A percentile compares a stretch with the other conserved stretches of the same genome.
Conservation (phyloP, 1,140 invertebrate genomes). For the Heliconius nattereri region DNA sequence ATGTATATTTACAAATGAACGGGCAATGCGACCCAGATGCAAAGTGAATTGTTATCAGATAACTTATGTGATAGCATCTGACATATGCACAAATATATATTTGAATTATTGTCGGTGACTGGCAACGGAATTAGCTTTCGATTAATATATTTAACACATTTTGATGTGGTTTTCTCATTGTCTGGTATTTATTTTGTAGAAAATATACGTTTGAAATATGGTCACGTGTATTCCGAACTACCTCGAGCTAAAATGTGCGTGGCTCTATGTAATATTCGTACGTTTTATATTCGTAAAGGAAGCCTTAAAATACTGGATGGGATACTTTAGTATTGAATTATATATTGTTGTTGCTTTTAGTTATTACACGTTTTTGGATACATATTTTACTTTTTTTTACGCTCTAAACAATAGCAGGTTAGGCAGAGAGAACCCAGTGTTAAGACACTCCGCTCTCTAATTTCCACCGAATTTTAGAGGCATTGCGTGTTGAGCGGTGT, state of each 20-base stretch:
- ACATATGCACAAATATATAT: not conserved
- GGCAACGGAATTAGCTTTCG: not conserved
- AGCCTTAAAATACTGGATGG: not conserved
- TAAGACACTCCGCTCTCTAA: too few relatives aligned
- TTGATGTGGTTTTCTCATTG: not conserved
- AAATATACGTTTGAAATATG: not conserved
- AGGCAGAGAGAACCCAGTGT: too few relatives aligned
- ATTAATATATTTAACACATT: not conserved
- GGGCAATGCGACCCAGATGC: constrained; percentile 9
- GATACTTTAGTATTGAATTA: not conserved
- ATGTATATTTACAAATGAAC: constrained; percentile 11
- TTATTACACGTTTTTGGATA: not conserved
- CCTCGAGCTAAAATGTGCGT: constrained; percentile 6
- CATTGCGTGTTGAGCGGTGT: not conserved
- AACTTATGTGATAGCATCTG: constrained; percentile 7
- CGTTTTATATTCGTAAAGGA: not conserved
- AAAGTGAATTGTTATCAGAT: constrained; percentile 13
- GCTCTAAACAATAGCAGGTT: too few relatives aligned
- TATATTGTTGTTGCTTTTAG: not conserved
- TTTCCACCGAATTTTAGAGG: too few relatives aligned
- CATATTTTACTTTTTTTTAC: not conserved
- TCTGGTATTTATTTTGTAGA: not conserved
- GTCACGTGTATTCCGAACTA: constrained; percentile 8
- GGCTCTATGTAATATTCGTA: not conserved
- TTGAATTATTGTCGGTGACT: not conserved